Evolutionary conservation across 2,797 vertebrate genomes (phyloP).

Genomic region (Poeciliopsis gracilis): DNA sequence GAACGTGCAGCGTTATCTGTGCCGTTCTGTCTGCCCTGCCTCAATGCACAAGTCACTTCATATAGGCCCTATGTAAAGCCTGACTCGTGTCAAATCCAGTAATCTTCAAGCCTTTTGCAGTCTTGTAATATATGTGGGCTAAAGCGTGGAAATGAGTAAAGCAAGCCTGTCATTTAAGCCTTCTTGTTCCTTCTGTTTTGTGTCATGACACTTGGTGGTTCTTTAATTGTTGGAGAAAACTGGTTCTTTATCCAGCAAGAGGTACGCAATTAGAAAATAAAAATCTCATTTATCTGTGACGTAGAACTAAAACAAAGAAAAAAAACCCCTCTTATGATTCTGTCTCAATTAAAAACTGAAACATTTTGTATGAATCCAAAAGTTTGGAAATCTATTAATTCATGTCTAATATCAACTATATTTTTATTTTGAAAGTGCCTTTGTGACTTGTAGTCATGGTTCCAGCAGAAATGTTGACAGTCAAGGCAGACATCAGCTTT

Average conservation of each 20-base stretch:
- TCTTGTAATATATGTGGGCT: constrained; percentile 26
- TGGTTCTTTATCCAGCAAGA: constrained; percentile 7
- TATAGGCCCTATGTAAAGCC: constrained; percentile 67
- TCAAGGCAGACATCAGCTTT: constrained; percentile 49
- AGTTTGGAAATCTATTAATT: background rate
- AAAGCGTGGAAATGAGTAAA: constrained; percentile 16
- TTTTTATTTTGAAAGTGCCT: constrained; percentile 10
- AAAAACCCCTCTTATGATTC: background rate
- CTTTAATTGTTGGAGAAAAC: constrained; percentile 10
- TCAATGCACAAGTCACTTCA: constrained; percentile 47
- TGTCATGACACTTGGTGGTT: constrained; percentile 7
- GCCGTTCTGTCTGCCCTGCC: constrained; percentile 70
- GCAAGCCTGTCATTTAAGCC: constrained; percentile 8
- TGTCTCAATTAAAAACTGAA: background rate
- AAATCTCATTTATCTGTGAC: constrained; percentile 24
- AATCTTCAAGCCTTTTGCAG: constrained; percentile 13
- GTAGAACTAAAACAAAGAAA: constrained; percentile 4
- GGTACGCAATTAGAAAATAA: constrained; percentile 7
- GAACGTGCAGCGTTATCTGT: constrained; percentile 62
- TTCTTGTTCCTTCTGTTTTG: background rate
- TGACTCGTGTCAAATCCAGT: constrained; percentile 39
- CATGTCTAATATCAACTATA: background rate
- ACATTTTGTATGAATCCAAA: background rate
- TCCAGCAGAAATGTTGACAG: constrained; percentile 23
- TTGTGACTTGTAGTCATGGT: background rate